Evolutionary conservation across 1,140 invertebrate genomes (phyloP).

Genomic region (Solenopsis invicta): DNA sequence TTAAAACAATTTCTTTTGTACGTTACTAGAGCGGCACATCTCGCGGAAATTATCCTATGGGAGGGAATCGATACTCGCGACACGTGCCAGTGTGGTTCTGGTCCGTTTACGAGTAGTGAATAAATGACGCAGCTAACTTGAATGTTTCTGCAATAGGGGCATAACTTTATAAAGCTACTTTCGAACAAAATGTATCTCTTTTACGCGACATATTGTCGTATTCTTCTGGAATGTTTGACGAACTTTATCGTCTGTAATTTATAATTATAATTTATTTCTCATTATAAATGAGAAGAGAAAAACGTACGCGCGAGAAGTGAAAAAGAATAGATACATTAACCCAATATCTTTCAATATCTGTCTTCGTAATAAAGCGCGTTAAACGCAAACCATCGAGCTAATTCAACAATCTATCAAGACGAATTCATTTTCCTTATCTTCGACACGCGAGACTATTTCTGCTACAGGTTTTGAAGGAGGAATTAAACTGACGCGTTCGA

Average conservation of each 20-base stretch:
- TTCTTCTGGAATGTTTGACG: background rate
- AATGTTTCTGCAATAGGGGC: background rate
- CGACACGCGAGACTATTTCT: slow-evolving; percentile 40
- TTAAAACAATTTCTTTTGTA: background rate
- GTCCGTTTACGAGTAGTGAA: slow-evolving; percentile 14
- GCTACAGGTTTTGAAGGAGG: background rate
- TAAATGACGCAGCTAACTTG: slow-evolving; percentile 24
- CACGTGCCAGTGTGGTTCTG: background rate
- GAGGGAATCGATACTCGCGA: slow-evolving; percentile 24
- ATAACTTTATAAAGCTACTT: background rate
- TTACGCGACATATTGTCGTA: background rate
- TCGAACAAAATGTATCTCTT: background rate
- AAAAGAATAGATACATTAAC: background rate
- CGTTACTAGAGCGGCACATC: background rate
- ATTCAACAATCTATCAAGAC: background rate
- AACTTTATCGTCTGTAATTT: slow-evolving; percentile 18
- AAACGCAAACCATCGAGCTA: background rate
- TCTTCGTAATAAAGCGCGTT: background rate
- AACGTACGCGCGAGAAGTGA: no score
- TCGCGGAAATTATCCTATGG: slow-evolving; percentile 1
- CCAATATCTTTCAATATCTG: background rate
- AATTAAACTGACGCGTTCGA: background rate
- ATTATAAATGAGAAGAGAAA: background rate
- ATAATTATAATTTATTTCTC: slow-evolving; percentile 1
- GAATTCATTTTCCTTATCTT: slow-evolving; percentile 27